phyloP scores from a whole-genome alignment of 2,888 invertebrate genomes.

The Cremastinae sp. region DNA sequence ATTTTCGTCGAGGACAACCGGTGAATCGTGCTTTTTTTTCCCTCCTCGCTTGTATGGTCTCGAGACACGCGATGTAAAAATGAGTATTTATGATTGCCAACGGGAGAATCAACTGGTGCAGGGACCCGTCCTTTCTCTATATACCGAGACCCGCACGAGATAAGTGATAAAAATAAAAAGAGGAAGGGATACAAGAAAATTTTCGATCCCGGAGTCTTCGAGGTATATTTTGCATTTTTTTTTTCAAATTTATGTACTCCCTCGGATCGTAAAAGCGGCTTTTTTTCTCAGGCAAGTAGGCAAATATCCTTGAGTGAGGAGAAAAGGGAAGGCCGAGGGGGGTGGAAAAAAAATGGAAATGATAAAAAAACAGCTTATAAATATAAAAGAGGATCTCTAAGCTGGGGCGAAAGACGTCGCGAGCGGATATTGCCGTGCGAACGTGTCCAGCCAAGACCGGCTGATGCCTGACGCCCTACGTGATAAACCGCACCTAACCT shows the following conservation, averaged over 20 bases:
- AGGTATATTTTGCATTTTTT: not conserved
- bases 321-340: not conserved
- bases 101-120: no score
- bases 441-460: conserved; percentile 42
- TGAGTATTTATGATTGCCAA: no score
- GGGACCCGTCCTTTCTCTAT: no score
- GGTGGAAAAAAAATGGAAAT: conserved; percentile 13
- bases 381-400: conserved; percentile 16
- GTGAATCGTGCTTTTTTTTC: no score
- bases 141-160: no score
- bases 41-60: no score
- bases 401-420: not conserved
- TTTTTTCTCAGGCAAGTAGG: conserved; percentile 3
- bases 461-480: conserved; percentile 32
- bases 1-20: no score
- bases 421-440: conserved; percentile 42
- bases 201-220: not conserved
- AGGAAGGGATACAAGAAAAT: not conserved
- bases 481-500: conserved; percentile 33
- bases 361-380: conserved; percentile 27
- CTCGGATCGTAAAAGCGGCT: not conserved
- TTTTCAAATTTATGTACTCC: conserved; percentile 12
- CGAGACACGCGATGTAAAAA: no score
- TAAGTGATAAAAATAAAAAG: no score
- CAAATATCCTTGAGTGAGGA: not conserved